These are phyloP conservation scores for Hydriomena furcata DNA, from an alignment of 2,888 invertebrate species.

Conservation along the genomic window DNA sequence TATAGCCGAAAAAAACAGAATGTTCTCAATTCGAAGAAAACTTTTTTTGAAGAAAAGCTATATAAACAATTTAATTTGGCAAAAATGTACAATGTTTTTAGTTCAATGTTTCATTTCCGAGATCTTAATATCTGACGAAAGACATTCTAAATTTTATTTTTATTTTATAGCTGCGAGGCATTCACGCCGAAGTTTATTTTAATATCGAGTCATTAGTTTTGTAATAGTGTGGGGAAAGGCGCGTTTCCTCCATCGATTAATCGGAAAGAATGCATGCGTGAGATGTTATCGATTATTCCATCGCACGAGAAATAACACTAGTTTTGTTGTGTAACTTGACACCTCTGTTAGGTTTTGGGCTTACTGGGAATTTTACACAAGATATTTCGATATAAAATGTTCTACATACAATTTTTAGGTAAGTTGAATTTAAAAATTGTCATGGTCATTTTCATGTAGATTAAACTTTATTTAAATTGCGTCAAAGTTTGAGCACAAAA, in stretches of 20 bases:
- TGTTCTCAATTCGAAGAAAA: too few species aligned
- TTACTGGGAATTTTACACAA: slow-evolving; percentile 33
- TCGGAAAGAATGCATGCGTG: slow-evolving; percentile 40
- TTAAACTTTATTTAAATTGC: too few species aligned
- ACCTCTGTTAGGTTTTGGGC: slow-evolving; percentile 46
- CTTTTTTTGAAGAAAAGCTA: too few species aligned
- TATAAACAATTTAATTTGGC: too few species aligned
- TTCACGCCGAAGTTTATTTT: slow-evolving; percentile 34
- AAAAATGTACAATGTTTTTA: neutral
- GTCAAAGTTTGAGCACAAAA: too few species aligned
- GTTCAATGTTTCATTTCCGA: neutral
- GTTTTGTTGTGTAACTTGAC: slow-evolving; percentile 71
- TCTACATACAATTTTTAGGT: too few species aligned
- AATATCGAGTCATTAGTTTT: slow-evolving; percentile 27
- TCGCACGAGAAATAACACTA: slow-evolving; percentile 63
- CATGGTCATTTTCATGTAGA: too few species aligned
- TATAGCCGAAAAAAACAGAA: too few species aligned
- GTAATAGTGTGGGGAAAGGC: slow-evolving; percentile 35
- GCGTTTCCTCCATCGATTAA: slow-evolving; percentile 49
- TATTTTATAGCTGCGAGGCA: slow-evolving; percentile 2
- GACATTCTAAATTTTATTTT: slow-evolving; percentile 28
- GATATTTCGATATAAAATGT: too few species aligned
- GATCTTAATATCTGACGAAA: slow-evolving; percentile 2
- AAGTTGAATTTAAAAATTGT: too few species aligned
- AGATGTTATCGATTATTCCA: slow-evolving; percentile 65